These are phyloP conservation scores for Styela clava DNA, from an alignment of 23 tunicate species.

Conservation along the genomic window DNA sequence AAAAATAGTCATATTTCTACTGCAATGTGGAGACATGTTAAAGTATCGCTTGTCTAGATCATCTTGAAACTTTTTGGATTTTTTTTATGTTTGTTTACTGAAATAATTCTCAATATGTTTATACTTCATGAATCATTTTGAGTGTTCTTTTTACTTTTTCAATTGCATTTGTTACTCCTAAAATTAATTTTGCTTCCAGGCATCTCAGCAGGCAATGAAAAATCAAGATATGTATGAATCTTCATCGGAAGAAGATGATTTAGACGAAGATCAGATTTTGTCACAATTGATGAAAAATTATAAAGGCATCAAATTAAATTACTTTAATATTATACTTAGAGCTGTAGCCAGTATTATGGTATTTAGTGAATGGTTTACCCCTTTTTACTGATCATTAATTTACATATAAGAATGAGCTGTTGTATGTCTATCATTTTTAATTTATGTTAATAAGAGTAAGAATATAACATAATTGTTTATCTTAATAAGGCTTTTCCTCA, in stretches of 20 bases:
- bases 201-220: background rate
- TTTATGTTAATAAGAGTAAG: background rate
- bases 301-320: constrained; percentile 26
- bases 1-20: too few relatives aligned
- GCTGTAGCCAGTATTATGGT: background rate
- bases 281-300: constrained; percentile 36
- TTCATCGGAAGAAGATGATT: constrained; percentile 77
- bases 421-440: background rate
- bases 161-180: background rate
- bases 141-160: background rate
- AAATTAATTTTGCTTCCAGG: background rate
- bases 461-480: background rate
- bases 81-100: background rate
- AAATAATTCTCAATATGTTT: too few relatives aligned
- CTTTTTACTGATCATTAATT: background rate
- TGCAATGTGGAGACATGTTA: too few relatives aligned
- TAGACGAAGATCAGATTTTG: constrained; percentile 55
- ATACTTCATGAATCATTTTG: too few relatives aligned
- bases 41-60: background rate
- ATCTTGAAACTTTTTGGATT: background rate
- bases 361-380: background rate
- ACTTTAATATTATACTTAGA: background rate
- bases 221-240: constrained; percentile 27
- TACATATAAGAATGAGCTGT: background rate
- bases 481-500: too few relatives aligned